phyloP scores from a whole-genome alignment of 2,888 invertebrate genomes.

The Xestia ashworthii region DNA sequence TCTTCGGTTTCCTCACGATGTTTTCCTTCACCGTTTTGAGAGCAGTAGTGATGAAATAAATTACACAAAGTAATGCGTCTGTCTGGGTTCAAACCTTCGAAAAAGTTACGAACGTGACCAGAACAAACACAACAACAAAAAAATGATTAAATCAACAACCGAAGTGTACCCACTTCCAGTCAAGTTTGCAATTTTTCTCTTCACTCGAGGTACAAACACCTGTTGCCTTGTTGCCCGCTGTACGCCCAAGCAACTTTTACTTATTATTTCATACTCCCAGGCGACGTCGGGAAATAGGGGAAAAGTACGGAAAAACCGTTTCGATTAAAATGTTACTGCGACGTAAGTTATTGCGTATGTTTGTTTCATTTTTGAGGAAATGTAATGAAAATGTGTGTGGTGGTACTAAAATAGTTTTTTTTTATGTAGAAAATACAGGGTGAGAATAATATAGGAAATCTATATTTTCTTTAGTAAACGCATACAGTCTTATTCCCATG shows the following conservation, averaged over 20 bases:
- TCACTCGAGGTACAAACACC: constrained; percentile 62
- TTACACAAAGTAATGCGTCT: too few relatives aligned
- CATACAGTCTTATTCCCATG: background rate
- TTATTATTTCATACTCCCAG: constrained; percentile 61
- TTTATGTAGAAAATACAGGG: background rate
- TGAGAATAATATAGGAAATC: background rate
- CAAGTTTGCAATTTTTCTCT: constrained; percentile 56
- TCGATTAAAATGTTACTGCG: constrained; percentile 44
- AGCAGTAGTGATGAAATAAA: too few relatives aligned
- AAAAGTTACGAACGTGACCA: background rate
- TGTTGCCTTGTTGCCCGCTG: constrained; percentile 59
- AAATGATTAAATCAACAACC: constrained; percentile 31
- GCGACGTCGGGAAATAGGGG: constrained; percentile 23
- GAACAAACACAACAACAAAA: constrained; percentile 13
- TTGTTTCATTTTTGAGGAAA: constrained; percentile 1
- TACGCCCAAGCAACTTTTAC: constrained; percentile 42
- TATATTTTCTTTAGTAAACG: background rate
- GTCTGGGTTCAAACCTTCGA: too few relatives aligned
- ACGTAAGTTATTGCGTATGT: constrained; percentile 4
- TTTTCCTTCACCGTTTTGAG: too few relatives aligned
- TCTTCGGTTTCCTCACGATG: too few relatives aligned
- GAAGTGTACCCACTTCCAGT: constrained; percentile 37
- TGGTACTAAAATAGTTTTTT: background rate
- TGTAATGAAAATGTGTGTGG: background rate
- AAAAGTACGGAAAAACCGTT: constrained; percentile 21